Evolutionary conservation across 2,113 vertebrate species (phyloP), one percentile per base, ranked within the genome.

Genomic region (Gambusia affinis): DNA sequence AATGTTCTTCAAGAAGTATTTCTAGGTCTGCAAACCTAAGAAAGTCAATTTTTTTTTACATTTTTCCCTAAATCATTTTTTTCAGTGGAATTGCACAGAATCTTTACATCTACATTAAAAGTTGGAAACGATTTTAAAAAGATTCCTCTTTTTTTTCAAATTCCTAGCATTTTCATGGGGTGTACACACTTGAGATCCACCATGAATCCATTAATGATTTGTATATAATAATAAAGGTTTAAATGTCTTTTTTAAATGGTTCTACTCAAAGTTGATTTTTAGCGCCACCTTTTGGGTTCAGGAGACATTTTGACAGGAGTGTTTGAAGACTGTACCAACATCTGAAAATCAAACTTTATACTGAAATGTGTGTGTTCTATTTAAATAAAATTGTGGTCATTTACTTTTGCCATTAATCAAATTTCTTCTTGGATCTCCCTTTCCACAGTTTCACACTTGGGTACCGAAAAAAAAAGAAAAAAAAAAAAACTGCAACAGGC

Each of bases 331-430:
- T 54, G 4, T 22, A 24, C 2, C 10, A 22, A 54, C 24, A 24
- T 54, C 22, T 24, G 22, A 54, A 54, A 54, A n/a, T 15, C 12
- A 14, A 57, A 57, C 1, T 8, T 54, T 22, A 54, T 10, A 54
- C 19, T 24, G 24, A 57, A 57, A 64, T 69, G 24, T 66, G 24
- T 66, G 1, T 33, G 64, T 75, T 84, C 60, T 4, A 17, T 66
- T 60, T 51, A 61, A 69, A 60, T 61, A 31, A 67, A 60, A n/a
- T 15, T 64, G n/a, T 76, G 30, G 28, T 60, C 12, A 17, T 35
- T 64, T 24, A 64, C 28, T 64, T 30, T 8, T 10, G 30, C 3
- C 1, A 6, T 57, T 54, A 10, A 8, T 24, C 17, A 8, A 8
- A 22, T n/a, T 8, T 57, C 14, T 47, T 47, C 5, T 19, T 47